Evolutionary conservation across 2,888 invertebrate genomes (phyloP), one percentile per base, ranked within the genome.

Genomic region (Tetragonula carbonaria): DNA sequence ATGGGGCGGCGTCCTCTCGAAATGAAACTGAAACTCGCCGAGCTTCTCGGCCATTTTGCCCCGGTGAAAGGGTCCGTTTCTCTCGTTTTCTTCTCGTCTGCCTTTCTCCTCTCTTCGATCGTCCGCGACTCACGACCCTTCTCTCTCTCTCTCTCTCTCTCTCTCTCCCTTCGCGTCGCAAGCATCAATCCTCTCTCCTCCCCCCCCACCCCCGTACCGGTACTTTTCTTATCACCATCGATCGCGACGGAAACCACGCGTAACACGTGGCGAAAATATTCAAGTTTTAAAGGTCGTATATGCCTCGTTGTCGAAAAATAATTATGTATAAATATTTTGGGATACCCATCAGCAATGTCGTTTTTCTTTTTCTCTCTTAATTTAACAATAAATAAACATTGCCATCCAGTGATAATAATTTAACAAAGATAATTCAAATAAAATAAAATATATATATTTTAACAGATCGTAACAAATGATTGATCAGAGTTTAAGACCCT

Each of bases 11-110:
- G 85, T 76, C 63, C 79, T 79, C 76, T 70, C 73, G 67, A 82
- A 85, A 85, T 85, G 85, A 82, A 85, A 85, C 85, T 77, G 84
- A 84, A 84, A 84, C 81, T 78, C 84, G 62, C 59, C 73, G 21
- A 70, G 63, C 28, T 74, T 82, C 78, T 59, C 79, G 73, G 75
- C 76, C 82, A 77, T 85, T 85, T 85, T 80, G 71, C 63, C 45
- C 45, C 72, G 57, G 83, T 53, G 68, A 83, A 77, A 80, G 68
- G 80, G 63, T 51, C 65, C n/a, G 51, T 74, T 74, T 77, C 57
- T 62, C 62, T 62, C 62, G 62, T 28, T 62, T 28, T 18, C 74
- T 71, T 74, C 63, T 51, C 66, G 16, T 28, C 59, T 14, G 33
- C 67, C 66, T 59, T 57, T 50, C 79, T 55, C 79, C 16, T 23